Conservation (phyloP, 2,113 vertebrate genomes). For the Aegithalos caudatus region DNA sequence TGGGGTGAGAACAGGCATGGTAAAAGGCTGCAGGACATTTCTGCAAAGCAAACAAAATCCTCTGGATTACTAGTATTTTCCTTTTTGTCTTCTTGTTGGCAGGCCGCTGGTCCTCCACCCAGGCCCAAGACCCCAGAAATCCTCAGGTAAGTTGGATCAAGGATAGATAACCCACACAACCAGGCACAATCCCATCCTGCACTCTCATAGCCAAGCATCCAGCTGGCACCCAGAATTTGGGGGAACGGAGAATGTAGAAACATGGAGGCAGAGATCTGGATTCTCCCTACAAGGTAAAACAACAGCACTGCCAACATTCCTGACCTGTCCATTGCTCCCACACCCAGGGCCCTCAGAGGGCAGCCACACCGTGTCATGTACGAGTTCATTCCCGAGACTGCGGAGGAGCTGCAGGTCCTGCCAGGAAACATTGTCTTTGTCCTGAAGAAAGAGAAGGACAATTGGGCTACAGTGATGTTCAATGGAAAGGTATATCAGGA, state of each 20-base stretch:
- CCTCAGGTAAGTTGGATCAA: slow-evolving; percentile 79
- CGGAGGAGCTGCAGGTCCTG: slow-evolving; percentile 86
- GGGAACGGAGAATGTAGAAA: neutral
- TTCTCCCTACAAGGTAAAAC: neutral
- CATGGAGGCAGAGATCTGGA: neutral
- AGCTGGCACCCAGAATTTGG: neutral
- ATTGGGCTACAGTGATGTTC: slow-evolving; percentile 94
- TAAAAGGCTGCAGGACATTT: neutral
- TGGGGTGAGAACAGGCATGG: neutral
- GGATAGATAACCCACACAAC: rapidly evolving
- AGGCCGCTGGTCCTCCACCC: slow-evolving; percentile 73
- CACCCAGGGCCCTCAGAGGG: slow-evolving; percentile 83
- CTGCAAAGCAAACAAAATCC: neutral
- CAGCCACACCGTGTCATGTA: slow-evolving; percentile 88
- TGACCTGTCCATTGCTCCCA: neutral
- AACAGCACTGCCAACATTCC: rapidly evolving
- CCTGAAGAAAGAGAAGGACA: slow-evolving; percentile 87
- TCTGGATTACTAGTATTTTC: neutral
- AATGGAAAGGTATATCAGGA: slow-evolving; percentile 86
- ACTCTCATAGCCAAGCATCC: rapidly evolving
- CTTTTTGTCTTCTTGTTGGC: neutral
- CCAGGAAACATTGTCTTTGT: slow-evolving; percentile 96
- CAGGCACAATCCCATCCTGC: neutral
- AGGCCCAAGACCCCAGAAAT: slow-evolving; percentile 85
- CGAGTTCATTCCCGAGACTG: slow-evolving; percentile 87